Evolutionary conservation across 2,113 vertebrate genomes (phyloP).

Genomic region (Chlamydotis undulata): DNA sequence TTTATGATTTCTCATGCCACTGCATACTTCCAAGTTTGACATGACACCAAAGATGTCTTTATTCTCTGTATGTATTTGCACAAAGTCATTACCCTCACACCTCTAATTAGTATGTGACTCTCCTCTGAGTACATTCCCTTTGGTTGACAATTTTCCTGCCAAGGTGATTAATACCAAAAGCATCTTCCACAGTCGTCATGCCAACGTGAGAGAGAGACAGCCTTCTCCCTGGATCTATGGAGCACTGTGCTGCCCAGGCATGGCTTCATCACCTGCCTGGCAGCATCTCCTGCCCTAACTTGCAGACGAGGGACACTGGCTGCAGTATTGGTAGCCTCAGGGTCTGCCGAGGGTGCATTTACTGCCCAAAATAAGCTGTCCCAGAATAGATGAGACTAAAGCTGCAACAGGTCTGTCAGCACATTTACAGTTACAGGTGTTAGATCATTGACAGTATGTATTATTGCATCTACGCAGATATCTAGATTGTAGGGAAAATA

Average conservation of each 20-base stretch:
- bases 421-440: neutral
- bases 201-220: rapidly evolving
- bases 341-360: neutral
- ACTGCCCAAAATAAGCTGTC: neutral
- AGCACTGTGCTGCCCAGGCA: neutral
- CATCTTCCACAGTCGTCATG: neutral
- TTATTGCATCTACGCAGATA: neutral
- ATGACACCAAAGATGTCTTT: neutral
- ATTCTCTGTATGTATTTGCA: neutral
- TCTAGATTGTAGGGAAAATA: neutral
- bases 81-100: neutral
- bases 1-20: neutral
- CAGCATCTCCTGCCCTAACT: neutral
- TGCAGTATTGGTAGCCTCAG: neutral
- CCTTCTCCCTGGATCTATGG: neutral
- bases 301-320: neutral
- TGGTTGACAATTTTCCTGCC: neutral
- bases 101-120: neutral
- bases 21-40: neutral
- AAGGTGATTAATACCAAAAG: neutral
- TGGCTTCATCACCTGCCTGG: neutral
- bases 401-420: neutral
- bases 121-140: neutral
- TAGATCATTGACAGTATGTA: neutral
- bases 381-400: neutral